Evolutionary conservation across 2,797 vertebrate genomes (phyloP).

Genomic region (Lophius americanus): DNA sequence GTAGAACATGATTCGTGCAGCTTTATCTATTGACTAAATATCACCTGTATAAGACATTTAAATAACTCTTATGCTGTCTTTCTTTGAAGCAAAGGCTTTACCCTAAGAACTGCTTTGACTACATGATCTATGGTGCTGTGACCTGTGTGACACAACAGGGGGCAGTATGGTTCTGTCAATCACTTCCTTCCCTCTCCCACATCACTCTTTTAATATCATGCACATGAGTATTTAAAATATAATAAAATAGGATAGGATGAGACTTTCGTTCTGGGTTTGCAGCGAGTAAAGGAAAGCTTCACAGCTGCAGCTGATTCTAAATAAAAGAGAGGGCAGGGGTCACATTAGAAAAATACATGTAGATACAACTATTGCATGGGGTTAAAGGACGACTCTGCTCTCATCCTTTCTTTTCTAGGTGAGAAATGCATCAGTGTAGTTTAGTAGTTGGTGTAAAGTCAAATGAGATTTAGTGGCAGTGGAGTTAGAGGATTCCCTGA

Average conservation of each 20-base stretch:
- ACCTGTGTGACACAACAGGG: constrained; percentile 67
- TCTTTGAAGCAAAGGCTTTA: background rate
- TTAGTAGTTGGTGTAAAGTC: constrained; percentile 7
- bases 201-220: constrained; percentile 1
- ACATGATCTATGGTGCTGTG: constrained; percentile 27
- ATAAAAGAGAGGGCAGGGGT: background rate
- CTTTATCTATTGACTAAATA: background rate
- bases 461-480: background rate
- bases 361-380: background rate
- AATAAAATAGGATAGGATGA: background rate
- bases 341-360: constrained; percentile 1
- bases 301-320: constrained; percentile 1
- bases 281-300: background rate
- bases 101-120: no score
- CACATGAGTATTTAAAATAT: constrained; percentile 14
- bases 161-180: constrained; percentile 75
- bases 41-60: background rate
- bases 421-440: constrained; percentile 30
- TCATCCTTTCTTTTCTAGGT: constrained; percentile 11
- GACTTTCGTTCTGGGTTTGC: constrained; percentile 11
- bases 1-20: no score
- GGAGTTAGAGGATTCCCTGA: constrained; percentile 1
- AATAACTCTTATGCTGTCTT: background rate
- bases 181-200: background rate
- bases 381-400: constrained; percentile 5